phyloP scores from a whole-genome alignment of 2,797 vertebrate genomes.

The Eulemur coronatus region DNA sequence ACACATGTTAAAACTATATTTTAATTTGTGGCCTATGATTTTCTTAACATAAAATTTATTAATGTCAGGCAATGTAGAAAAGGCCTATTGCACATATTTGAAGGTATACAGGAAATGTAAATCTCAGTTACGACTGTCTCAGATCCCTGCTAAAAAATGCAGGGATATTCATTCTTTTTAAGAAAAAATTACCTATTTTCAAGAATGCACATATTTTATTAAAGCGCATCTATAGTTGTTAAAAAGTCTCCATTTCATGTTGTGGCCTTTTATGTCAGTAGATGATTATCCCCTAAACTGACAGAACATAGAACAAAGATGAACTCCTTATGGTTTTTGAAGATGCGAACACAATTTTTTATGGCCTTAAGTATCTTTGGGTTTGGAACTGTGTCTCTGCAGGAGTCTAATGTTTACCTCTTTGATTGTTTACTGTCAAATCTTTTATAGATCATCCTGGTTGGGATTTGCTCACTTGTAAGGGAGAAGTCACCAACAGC shows the following conservation, averaged over 20 bases:
- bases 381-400: not conserved
- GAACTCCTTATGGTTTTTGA: not conserved
- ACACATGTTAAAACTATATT: not conserved
- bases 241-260: not conserved
- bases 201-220: not conserved
- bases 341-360: not conserved
- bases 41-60: slow-evolving; percentile 43
- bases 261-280: not conserved
- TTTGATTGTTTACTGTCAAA: not conserved
- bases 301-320: not conserved
- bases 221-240: not conserved
- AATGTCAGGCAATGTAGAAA: slow-evolving; percentile 16
- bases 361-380: not conserved
- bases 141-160: not conserved
- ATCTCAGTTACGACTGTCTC: not conserved
- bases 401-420: not conserved
- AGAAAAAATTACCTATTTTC: not conserved
- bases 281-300: not conserved
- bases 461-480: not conserved
- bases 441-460: not conserved
- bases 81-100: not conserved
- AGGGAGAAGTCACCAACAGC: not conserved
- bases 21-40: slow-evolving; percentile 2
- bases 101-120: not conserved
- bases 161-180: not conserved